These are phyloP conservation scores for Montipora cactus DNA, from an alignment of 64 coral and sea anemone species.

Conservation along the genomic window DNA sequence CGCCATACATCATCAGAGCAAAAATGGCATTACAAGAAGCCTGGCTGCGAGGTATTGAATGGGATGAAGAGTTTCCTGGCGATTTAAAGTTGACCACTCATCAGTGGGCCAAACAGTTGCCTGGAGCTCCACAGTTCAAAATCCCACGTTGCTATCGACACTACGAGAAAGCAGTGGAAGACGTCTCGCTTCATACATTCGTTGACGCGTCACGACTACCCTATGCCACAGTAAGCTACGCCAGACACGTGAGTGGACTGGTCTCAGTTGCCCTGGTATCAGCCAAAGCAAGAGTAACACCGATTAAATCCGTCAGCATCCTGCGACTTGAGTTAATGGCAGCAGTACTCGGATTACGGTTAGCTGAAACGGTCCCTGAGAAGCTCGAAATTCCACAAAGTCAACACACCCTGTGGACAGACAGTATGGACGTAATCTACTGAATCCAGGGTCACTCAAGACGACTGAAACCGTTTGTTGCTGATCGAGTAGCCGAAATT, in stretches of 20 bases:
- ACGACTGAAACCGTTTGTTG: constrained; percentile 50
- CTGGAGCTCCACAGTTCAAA: too few species aligned
- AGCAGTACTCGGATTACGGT: constrained; percentile 37
- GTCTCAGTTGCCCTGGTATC: constrained; percentile 18
- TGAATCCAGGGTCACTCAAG: constrained; percentile 60
- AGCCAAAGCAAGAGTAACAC: constrained; percentile 45
- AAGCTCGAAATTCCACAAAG: not conserved
- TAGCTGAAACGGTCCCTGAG: constrained; percentile 33
- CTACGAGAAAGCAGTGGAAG: not conserved
- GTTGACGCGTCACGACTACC: constrained; percentile 36
- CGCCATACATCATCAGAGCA: constrained; percentile 25
- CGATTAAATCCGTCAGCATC: constrained; percentile 18
- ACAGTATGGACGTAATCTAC: constrained; percentile 62
- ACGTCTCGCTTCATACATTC: not conserved
- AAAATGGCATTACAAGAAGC: constrained; percentile 36
- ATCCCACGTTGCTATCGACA: not conserved
- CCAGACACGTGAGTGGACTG: not conserved
- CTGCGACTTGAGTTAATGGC: constrained; percentile 62
- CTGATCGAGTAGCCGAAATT: constrained; percentile 53
- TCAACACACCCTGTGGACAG: constrained; percentile 46
- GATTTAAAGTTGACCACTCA: too few species aligned
- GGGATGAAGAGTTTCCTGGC: constrained; percentile 1
- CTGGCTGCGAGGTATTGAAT: constrained; percentile 3
- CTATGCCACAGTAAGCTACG: constrained; percentile 59
- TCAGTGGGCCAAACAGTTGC: too few species aligned